A percentile compares a stretch with the other conserved stretches of the same genome.
Evolutionary conservation across 1,140 invertebrate genomes (phyloP).

Genomic region (Hyles euphorbiae): DNA sequence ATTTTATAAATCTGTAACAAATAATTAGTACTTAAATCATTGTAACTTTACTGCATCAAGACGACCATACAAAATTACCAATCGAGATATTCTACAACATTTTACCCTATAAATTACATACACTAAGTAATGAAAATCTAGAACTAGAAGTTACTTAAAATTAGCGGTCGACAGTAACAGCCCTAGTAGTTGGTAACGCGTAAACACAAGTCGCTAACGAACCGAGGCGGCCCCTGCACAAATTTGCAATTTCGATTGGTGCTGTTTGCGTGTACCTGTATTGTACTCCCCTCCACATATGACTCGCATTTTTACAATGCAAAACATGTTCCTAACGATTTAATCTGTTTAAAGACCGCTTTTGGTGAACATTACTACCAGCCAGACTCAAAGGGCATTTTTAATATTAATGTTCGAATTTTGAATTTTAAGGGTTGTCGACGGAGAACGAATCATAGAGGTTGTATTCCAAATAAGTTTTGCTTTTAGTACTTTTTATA

Average conservation of each 20-base stretch:
- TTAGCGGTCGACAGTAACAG: constrained; percentile 48
- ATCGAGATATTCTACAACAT: neutral
- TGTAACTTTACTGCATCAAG: no score
- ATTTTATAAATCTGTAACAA: no score
- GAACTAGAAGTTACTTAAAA: constrained; percentile 55
- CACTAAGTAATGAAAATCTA: constrained; percentile 5
- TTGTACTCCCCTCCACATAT: constrained; percentile 6
- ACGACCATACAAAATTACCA: no score
- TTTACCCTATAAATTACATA: neutral
- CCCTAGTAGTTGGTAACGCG: constrained; percentile 61
- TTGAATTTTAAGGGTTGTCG: no score
- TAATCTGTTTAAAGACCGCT: neutral
- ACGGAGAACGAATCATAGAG: no score
- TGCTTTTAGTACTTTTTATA: no score
- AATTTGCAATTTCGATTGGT: constrained; percentile 74
- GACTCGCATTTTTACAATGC: constrained; percentile 10
- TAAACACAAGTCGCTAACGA: constrained; percentile 71
- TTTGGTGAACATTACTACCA: no score
- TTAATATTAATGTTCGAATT: no score
- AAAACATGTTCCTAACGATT: constrained; percentile 7
- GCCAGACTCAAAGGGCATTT: no score
- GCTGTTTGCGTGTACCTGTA: constrained; percentile 50
- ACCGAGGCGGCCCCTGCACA: constrained; percentile 67
- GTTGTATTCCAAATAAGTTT: no score
- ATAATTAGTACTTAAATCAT: no score